A percentile compares a stretch with the other conserved stretches of the same genome.
Evolutionary conservation across 2,113 vertebrate species (phyloP).

Genomic region (Nycticryphes semicollaris): DNA sequence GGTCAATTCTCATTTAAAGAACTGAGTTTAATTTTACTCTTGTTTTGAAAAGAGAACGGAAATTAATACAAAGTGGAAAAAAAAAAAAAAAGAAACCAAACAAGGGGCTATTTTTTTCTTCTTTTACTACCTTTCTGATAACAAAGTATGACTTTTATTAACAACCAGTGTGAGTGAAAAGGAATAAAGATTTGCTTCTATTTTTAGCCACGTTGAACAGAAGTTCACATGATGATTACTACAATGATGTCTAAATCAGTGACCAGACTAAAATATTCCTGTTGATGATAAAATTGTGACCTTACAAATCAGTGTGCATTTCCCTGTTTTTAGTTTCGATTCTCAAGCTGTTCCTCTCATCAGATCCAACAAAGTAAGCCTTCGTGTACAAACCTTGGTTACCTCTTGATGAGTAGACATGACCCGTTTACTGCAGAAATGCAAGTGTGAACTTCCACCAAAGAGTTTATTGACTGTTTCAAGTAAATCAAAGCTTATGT

Average conservation of each 20-base stretch:
- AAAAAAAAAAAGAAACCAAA: too few relatives aligned
- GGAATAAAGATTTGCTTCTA: background rate
- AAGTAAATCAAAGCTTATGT: background rate
- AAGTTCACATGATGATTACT: background rate
- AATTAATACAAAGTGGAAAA: background rate
- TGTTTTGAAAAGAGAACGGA: background rate
- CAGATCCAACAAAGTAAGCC: background rate
- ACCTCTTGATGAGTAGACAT: background rate
- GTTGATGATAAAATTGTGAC: background rate
- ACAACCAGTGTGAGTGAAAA: background rate
- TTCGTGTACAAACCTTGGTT: background rate
- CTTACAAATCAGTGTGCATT: background rate
- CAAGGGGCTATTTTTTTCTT: background rate
- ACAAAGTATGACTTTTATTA: background rate
- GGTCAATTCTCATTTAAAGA: constrained; percentile 2
- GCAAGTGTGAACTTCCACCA: background rate
- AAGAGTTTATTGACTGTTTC: background rate
- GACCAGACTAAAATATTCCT: background rate
- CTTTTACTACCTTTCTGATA: background rate
- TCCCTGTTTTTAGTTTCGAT: background rate
- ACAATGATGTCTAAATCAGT: background rate
- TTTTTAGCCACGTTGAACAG: background rate
- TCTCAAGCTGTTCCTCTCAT: background rate
- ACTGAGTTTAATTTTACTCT: background rate
- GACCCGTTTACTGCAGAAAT: background rate